A percentile compares a stretch with the other conserved stretches of the same genome.
These are phyloP conservation scores for Lamellibrachia columna DNA, from an alignment of 2,888 invertebrate species.

Conservation along the genomic window DNA sequence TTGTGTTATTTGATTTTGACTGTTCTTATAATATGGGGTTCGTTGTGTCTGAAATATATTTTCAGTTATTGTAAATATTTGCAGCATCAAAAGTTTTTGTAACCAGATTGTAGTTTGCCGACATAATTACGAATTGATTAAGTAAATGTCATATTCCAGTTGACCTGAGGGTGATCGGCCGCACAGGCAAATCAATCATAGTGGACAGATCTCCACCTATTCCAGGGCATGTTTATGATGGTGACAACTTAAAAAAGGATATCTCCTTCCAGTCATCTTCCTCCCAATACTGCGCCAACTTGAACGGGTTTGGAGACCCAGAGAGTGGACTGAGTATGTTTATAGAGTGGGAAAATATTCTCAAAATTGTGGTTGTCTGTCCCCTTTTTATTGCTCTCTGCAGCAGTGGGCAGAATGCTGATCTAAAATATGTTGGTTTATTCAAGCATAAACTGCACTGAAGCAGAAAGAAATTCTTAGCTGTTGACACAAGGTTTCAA, in stretches of 20 bases:
- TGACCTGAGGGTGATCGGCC: not conserved
- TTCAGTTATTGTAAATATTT: too few relatives aligned
- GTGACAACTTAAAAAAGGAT: not conserved
- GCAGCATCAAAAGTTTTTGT: too few relatives aligned
- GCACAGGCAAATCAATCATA: not conserved
- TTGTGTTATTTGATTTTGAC: too few relatives aligned
- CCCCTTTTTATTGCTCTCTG: too few relatives aligned
- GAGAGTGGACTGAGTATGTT: constrained; percentile 33
- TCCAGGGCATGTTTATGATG: not conserved
- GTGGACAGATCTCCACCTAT: not conserved
- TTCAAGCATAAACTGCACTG: too few relatives aligned
- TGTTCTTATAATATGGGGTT: too few relatives aligned
- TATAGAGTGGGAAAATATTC: not conserved
- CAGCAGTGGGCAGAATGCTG: too few relatives aligned
- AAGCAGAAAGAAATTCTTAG: too few relatives aligned
- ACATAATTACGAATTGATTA: not conserved
- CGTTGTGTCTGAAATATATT: too few relatives aligned
- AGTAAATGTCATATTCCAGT: not conserved
- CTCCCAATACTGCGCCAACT: constrained; percentile 29
- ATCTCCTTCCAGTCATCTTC: not conserved
- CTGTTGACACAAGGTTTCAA: too few relatives aligned
- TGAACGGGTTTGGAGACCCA: constrained; percentile 32
- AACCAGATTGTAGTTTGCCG: too few relatives aligned
- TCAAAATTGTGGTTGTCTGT: not conserved
- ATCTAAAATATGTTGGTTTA: too few relatives aligned